phyloP scores from a whole-genome alignment of 2,797 vertebrate genomes.

The Pipistrellus kuhlii region DNA sequence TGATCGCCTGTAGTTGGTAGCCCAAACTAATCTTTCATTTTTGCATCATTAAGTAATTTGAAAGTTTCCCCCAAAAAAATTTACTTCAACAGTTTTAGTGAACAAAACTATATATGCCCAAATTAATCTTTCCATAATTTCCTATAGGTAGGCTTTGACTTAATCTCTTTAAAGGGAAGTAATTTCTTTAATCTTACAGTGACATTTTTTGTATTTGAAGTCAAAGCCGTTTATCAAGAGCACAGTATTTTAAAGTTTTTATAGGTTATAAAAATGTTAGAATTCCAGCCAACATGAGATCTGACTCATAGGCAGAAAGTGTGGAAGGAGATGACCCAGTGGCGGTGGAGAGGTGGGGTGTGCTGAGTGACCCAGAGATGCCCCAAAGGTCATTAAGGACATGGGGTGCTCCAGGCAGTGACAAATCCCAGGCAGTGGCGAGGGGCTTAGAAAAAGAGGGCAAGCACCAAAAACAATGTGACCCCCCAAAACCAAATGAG shows the following conservation, averaged over 20 bases:
- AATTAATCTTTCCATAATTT: slow-evolving; percentile 59
- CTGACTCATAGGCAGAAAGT: slow-evolving; percentile 6
- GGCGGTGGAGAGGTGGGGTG: neutral
- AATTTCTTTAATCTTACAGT: slow-evolving; percentile 44
- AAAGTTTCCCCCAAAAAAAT: slow-evolving; percentile 51
- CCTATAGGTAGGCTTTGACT: neutral
- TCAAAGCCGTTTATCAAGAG: slow-evolving; percentile 68
- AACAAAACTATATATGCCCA: neutral
- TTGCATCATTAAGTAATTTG: slow-evolving; percentile 28
- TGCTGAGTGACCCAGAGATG: neutral
- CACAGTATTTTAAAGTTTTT: slow-evolving; percentile 13
- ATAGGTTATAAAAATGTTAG: slow-evolving; percentile 34
- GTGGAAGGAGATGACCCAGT: neutral
- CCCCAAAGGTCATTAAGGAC: neutral
- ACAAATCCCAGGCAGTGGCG: neutral
- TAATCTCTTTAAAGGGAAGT: slow-evolving; percentile 62
- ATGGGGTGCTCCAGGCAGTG: neutral
- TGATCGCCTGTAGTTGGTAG: slow-evolving; percentile 21
- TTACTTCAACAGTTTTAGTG: slow-evolving; percentile 18
- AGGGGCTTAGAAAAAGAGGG: neutral
- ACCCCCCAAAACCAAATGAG: neutral
- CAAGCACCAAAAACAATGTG: neutral
- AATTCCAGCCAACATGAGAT: slow-evolving; percentile 12
- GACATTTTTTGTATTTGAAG: slow-evolving; percentile 64
- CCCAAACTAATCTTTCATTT: slow-evolving; percentile 36